phyloP scores from a whole-genome alignment of 2,888 invertebrate species.

The Aphidoletes aphidimyza region DNA sequence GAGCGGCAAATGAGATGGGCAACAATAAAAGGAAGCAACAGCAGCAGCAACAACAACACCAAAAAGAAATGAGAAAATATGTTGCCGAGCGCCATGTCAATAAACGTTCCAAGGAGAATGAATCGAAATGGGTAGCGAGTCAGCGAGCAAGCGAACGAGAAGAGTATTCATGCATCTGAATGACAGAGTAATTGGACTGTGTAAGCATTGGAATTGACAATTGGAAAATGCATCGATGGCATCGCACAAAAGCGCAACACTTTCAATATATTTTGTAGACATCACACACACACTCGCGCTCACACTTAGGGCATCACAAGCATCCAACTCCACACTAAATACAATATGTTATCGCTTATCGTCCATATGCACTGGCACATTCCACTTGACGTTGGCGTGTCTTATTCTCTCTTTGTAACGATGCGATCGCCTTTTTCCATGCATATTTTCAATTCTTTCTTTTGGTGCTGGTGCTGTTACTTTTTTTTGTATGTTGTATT shows the following conservation, averaged over 20 bases:
- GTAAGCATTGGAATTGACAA: background rate
- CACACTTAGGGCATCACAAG: too few relatives aligned
- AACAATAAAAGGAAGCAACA: too few relatives aligned
- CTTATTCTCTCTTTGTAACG: background rate
- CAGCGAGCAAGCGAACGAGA: too few relatives aligned
- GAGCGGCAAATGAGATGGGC: too few relatives aligned
- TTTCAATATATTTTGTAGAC: background rate
- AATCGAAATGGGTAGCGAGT: background rate
- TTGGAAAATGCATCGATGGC: background rate
- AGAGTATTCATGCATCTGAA: background rate
- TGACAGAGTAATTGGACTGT: background rate
- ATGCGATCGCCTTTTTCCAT: too few relatives aligned
- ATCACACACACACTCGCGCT: too few relatives aligned
- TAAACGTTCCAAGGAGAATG: background rate
- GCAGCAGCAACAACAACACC: too few relatives aligned
- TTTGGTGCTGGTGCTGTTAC: too few relatives aligned
- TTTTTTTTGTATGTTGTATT: too few relatives aligned
- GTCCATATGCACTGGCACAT: conserved; percentile 20
- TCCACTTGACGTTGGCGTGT: background rate
- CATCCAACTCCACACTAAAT: background rate
- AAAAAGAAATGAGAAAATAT: background rate
- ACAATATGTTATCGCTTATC: background rate
- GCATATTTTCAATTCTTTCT: too few relatives aligned
- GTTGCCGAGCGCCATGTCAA: background rate
- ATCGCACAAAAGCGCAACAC: background rate